A percentile compares a stretch with the other conserved stretches of the same genome.
phyloP scores from a whole-genome alignment of 35 echinoderm and acorn worm species.

The Heliocidaris tuberculata region DNA sequence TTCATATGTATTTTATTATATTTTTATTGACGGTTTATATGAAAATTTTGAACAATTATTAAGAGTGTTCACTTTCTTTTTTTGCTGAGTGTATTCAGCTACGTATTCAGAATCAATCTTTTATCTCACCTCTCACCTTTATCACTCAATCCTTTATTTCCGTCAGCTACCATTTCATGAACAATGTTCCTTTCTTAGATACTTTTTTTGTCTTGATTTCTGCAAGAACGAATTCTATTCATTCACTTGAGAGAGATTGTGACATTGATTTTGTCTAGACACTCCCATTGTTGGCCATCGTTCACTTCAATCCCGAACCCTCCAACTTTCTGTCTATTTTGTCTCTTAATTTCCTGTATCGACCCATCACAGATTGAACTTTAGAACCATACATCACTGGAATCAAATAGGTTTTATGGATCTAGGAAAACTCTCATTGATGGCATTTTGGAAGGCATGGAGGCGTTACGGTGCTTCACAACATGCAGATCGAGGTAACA shows the following conservation, averaged over 20 bases:
- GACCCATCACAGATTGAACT: not conserved
- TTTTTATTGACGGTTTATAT: too few species aligned
- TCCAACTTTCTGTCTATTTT: not conserved
- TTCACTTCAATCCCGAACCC: not conserved
- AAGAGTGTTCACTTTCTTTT: too few species aligned
- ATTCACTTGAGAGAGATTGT: not conserved
- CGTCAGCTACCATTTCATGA: too few species aligned
- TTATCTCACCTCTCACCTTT: too few species aligned
- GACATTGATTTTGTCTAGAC: not conserved
- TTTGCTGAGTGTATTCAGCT: too few species aligned
- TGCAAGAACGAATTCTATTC: too few species aligned
- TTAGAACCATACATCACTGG: not conserved
- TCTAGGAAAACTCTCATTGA: not conserved
- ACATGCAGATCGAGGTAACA: not conserved
- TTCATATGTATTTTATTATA: too few species aligned
- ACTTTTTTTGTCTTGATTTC: too few species aligned
- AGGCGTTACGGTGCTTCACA: not conserved
- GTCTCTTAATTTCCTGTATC: slow-evolving; percentile 13
- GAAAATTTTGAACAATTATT: too few species aligned
- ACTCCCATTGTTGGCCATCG: not conserved
- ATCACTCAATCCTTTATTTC: too few species aligned
- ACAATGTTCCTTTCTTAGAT: too few species aligned
- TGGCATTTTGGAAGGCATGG: not conserved
- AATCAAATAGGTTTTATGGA: not conserved
- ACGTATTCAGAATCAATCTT: too few species aligned